A percentile compares a stretch with the other conserved stretches of the same genome.
These are phyloP conservation scores for Columba guinea DNA, from an alignment of 2,797 vertebrate species.

Conservation along the genomic window DNA sequence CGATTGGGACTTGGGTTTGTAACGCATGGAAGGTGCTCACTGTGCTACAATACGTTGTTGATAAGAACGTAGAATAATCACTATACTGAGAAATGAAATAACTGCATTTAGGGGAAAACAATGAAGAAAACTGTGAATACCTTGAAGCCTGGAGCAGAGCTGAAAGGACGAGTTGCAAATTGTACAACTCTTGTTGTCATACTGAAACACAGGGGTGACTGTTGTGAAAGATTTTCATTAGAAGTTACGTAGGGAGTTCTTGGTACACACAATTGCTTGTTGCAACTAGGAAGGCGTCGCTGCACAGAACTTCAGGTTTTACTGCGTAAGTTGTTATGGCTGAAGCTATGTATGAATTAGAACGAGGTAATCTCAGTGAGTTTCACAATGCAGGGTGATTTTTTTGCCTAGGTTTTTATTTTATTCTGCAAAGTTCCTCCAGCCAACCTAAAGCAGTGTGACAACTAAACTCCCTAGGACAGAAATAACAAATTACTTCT, in stretches of 20 bases:
- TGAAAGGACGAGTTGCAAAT: too few relatives aligned
- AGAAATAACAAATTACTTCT: neutral
- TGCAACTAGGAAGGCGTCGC: neutral
- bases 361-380: neutral
- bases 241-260: neutral
- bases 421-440: neutral
- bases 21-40: neutral
- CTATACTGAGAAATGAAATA: neutral
- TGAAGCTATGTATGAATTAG: neutral
- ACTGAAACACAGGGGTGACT: neutral
- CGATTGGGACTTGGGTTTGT: neutral
- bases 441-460: neutral
- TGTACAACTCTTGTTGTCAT: too few relatives aligned
- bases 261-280: neutral
- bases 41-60: rapidly evolving
- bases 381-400: neutral
- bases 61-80: neutral
- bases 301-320: neutral
- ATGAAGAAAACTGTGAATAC: neutral
- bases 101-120: neutral
- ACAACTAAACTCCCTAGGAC: neutral
- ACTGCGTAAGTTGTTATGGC: neutral
- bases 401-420: neutral
- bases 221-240: neutral
- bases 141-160: too few relatives aligned